phyloP scores from a whole-genome alignment of 2,797 vertebrate genomes.

The Crocidura indochinensis region DNA sequence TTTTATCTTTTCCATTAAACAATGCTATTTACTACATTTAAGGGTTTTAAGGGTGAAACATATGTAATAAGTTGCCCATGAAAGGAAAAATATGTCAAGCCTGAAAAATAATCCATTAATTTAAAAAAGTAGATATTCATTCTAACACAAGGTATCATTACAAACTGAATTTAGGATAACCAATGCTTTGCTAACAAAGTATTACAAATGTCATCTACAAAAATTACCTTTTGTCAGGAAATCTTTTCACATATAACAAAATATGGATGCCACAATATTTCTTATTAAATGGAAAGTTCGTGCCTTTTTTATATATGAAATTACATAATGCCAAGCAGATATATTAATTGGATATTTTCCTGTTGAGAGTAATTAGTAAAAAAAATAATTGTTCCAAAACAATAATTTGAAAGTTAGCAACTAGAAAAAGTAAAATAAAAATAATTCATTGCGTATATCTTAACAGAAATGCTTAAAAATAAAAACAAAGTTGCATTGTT shows the following conservation, averaged over 20 bases:
- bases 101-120: neutral
- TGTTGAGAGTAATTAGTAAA: constrained; percentile 13
- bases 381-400: neutral
- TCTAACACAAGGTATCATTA: constrained; percentile 5
- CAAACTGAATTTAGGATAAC: constrained; percentile 28
- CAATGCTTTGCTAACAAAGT: constrained; percentile 17
- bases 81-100: neutral
- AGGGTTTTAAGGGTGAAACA: neutral
- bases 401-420: constrained; percentile 11
- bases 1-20: constrained; percentile 10
- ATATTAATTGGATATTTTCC: constrained; percentile 35
- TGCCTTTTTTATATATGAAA: constrained; percentile 9
- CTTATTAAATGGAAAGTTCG: neutral
- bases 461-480: neutral
- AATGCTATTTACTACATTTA: neutral
- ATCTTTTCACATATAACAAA: neutral
- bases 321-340: neutral
- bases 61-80: neutral
- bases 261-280: neutral
- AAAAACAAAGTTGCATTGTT: constrained; percentile 8
- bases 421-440: neutral
- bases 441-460: neutral
- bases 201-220: neutral
- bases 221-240: constrained; percentile 5
- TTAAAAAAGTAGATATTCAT: neutral